Base-by-base conservation (phyloP, 1,140 invertebrate species). In the Ips nitidus region DNA sequence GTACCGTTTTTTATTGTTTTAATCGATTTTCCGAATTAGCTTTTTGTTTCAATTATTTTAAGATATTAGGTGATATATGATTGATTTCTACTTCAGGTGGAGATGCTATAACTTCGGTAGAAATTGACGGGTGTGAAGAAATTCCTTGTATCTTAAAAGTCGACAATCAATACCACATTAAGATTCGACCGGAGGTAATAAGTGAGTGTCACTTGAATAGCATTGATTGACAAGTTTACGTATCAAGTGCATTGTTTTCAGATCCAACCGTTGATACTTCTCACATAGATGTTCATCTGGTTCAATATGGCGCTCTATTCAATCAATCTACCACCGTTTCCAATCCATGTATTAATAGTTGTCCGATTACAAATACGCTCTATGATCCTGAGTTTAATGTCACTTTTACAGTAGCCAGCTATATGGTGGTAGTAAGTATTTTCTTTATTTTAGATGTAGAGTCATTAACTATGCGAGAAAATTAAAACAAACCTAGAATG, bases 251-350 rank as follows among this genome's bases (percentile, higher is more conserved):
- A 22, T 22, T 22, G 22, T n/a, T 63, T 63, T 52, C 39, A 63
- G 61, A 52, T 4, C 61, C 61, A 3, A 36, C 52, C 39, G 61
- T 63, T 36, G 61, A 63, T 40, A 52, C 6, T 52, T 3, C 39
- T 22, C 3, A 39, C 8, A 7, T 63, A 3, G 36, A 52, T n/a
- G 2, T 52, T 5, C 3, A 41, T 39, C n/a, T 63, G 5, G 40
- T 40, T 7, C 47, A 50, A 40, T 63, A 40, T 52, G 61, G 61
- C 6, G 61, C 61, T 38, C 37, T 40, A 8, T 52, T 63, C 36
- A n/a, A 7, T 39, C 42, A 50, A 40, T 37, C 6, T 63, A 38
- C 50, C 4, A 40, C 47, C 2, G 22, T 45, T 2, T 40, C 38
- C 1, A 63, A 63, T 5, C 45, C 45, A 50, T 63, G 61, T 41